Evolutionary conservation across 2,797 vertebrate genomes (phyloP).

Genomic region (Amazonetta brasiliensis): DNA sequence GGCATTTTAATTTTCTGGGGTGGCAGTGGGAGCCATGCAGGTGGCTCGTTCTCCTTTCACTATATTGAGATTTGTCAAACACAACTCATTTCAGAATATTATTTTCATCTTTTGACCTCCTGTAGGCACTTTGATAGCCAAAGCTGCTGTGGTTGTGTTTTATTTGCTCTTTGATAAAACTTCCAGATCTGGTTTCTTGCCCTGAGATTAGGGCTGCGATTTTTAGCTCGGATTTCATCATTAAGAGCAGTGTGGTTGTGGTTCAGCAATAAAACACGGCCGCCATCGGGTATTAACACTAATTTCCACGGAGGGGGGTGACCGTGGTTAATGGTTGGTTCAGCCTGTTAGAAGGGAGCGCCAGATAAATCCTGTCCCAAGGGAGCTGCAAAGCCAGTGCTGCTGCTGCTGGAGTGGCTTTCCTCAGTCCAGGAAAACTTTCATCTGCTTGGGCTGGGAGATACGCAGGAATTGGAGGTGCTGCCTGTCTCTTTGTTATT

Average conservation of each 20-base stretch:
- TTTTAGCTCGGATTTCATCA: not conserved
- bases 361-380: no score
- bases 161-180: not conserved
- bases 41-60: not conserved
- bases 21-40: not conserved
- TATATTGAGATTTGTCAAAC: not conserved
- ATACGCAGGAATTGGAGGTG: not conserved
- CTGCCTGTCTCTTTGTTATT: rapidly evolving
- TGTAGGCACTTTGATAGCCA: not conserved
- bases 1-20: not conserved
- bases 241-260: not conserved
- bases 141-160: rapidly evolving
- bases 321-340: not conserved
- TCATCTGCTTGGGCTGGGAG: not conserved
- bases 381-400: not conserved
- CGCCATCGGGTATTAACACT: not conserved
- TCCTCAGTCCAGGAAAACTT: not conserved
- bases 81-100: not conserved
- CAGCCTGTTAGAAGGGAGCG: not conserved
- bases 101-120: not conserved
- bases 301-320: not conserved
- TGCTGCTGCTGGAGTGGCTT: not conserved
- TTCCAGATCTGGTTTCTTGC: not conserved
- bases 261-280: not conserved
- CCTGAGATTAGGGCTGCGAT: not conserved